These are phyloP conservation scores for Phyllotreta cruciferae DNA, from an alignment of 2,888 invertebrate genomes.

Conservation along the genomic window DNA sequence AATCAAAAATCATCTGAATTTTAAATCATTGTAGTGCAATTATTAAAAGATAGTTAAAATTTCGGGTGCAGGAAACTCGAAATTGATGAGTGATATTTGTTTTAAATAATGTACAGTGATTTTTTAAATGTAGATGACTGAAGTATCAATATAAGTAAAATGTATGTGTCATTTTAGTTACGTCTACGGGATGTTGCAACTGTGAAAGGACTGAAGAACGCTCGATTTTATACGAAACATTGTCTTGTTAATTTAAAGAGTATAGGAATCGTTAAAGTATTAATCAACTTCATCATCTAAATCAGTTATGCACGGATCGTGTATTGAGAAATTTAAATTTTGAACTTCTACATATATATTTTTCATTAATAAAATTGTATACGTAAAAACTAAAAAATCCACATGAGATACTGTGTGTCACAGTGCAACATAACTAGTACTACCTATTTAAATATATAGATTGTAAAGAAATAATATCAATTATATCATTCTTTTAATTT, in stretches of 20 bases:
- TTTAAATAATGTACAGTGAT: constrained; percentile 55
- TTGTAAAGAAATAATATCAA: constrained; percentile 51
- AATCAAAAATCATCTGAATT: constrained; percentile 37
- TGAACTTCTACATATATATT: not conserved
- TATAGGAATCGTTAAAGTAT: not conserved
- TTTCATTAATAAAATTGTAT: constrained; percentile 4
- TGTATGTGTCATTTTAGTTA: constrained; percentile 47
- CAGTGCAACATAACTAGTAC: constrained; percentile 45
- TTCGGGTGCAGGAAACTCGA: constrained; percentile 18
- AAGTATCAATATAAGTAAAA: constrained; percentile 52
- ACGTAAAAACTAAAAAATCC: constrained; percentile 21
- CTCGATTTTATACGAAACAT: constrained; percentile 7
- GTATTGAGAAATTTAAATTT: not conserved
- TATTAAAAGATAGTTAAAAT: constrained; percentile 40
- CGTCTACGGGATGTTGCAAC: constrained; percentile 46
- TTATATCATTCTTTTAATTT: constrained; percentile 52
- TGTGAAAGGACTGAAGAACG: constrained; percentile 30
- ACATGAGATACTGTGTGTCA: constrained; percentile 30
- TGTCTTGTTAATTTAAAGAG: constrained; percentile 3
- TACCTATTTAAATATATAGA: constrained; percentile 43
- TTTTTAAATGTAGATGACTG: constrained; percentile 56
- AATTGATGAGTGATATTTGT: constrained; percentile 48
- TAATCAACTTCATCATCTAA: not conserved
- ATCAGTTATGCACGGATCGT: constrained; percentile 10
- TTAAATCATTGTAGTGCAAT: constrained; percentile 42